Percentiles rank a stretch among this genome's conserved stretches.
Evolutionary conservation across 2,888 invertebrate species (phyloP).

Genomic region (Cremastinae sp.): DNA sequence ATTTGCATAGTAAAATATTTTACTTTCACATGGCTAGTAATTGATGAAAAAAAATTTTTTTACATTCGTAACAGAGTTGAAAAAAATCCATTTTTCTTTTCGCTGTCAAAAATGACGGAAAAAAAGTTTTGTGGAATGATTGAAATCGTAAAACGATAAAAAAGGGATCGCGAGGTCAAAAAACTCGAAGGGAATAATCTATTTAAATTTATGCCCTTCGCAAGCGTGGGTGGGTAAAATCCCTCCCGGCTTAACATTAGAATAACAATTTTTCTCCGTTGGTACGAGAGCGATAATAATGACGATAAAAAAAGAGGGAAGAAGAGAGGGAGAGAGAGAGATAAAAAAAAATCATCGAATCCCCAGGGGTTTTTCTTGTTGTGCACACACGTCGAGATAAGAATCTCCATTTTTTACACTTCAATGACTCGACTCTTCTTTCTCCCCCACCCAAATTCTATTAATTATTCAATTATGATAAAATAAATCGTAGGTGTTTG

Average conservation of each 20-base stretch:
- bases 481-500: constrained; percentile 24
- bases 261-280: constrained; percentile 69
- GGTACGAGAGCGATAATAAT: constrained; percentile 51
- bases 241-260: constrained; percentile 62
- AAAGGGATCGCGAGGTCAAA: not conserved
- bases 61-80: too few relatives aligned
- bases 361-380: not conserved
- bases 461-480: constrained; percentile 59
- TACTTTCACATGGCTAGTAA: too few relatives aligned
- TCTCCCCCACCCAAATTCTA: constrained; percentile 11
- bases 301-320: constrained; percentile 24
- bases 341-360: constrained; percentile 8
- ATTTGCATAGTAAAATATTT: too few relatives aligned
- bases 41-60: too few relatives aligned
- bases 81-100: too few relatives aligned
- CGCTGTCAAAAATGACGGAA: too few relatives aligned
- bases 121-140: constrained; percentile 27
- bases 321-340: constrained; percentile 7
- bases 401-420: constrained; percentile 56
- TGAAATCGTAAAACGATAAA: too few relatives aligned
- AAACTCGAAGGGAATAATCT: constrained; percentile 64
- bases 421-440: constrained; percentile 50
- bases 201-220: constrained; percentile 74
- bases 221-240: constrained; percentile 21
- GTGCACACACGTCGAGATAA: constrained; percentile 45